Conservation (phyloP, 2,888 invertebrate genomes). For the Onthophagus sagittarius region DNA sequence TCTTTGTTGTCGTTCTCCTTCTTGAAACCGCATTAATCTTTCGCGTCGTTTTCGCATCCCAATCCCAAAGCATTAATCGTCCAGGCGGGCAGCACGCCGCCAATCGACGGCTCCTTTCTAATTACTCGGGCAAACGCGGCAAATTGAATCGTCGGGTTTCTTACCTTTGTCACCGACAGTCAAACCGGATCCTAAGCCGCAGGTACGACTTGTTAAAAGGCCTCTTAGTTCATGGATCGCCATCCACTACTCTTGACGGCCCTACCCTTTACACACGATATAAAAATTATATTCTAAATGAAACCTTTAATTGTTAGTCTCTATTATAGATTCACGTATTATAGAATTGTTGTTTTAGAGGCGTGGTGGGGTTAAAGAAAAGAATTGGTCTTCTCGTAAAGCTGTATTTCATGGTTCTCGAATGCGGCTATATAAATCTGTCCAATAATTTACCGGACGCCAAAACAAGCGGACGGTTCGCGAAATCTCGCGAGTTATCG, state of each 20-base stretch:
- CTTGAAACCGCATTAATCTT: neutral
- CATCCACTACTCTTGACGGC: neutral
- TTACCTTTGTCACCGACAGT: neutral
- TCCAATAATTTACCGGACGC: constrained; percentile 46
- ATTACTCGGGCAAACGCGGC: neutral
- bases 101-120: neutral
- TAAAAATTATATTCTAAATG: neutral
- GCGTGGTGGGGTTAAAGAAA: constrained; percentile 19
- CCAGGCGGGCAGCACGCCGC: neutral
- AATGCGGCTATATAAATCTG: constrained; percentile 45
- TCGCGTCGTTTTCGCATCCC: neutral
- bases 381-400: constrained; percentile 2
- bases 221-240: neutral
- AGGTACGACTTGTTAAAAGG: neutral
- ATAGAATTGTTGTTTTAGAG: neutral
- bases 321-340: no score
- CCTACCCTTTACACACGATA: neutral
- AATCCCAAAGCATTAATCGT: neutral
- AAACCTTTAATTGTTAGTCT: no score
- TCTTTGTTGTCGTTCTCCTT: neutral
- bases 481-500: constrained; percentile 36
- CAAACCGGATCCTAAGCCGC: neutral
- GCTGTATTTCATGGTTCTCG: constrained; percentile 43
- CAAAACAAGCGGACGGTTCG: constrained; percentile 46
- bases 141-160: neutral